Base-by-base conservation (phyloP, 2,113 vertebrate genomes). In the Rhea pennata region DNA sequence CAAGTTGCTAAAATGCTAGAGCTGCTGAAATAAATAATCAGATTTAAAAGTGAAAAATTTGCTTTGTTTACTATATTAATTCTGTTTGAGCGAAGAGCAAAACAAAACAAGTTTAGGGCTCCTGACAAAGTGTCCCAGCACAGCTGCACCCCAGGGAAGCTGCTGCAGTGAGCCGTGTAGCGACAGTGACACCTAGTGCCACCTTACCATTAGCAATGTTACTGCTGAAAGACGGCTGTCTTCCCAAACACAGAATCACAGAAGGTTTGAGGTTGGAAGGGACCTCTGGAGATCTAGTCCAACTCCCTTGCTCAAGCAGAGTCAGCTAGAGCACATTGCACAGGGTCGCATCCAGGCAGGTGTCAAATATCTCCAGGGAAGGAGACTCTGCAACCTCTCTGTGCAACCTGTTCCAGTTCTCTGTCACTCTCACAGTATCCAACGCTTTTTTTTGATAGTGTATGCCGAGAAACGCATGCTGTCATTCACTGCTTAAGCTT, bases 111-210 rank as follows among this genome's bases (percentile, higher is more conserved):
- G 67, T 70, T 84, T 4, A 56, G 89, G 74, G 59, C 10, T 69
- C 36, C 42, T 0, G 0, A 80, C 56, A 58, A 79, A 61, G 48
- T 0, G 0, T 5, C n/a, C 24, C 36, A 87, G 61, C 0, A 0
- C 58, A 79, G 78, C 33, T n/a, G 67, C 48, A 56, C 10, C 15
- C 27, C 26, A 5, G 17, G 40, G 36, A 70, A 6, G 65, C 10
- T 36, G 40, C 44, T 48, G 22, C 31, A 71, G 19, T 16, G 20
- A 95, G 31, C 61, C 59, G 72, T n/a, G 96, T 85, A 96, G 88
- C 95, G 95, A 95, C 3, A 77, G 58, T 95, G 97, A 97, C 97
- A 97, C 88, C 97, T 96, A 39, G 93, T 95, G 97, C 97, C 66
- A 51, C 64, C 80, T 66, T 29, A 50, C 10, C 50, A 39, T 29